Evolutionary conservation across 2,888 invertebrate species (phyloP), one percentile per base, ranked within the genome.

Genomic region (Penaeus monodon): DNA sequence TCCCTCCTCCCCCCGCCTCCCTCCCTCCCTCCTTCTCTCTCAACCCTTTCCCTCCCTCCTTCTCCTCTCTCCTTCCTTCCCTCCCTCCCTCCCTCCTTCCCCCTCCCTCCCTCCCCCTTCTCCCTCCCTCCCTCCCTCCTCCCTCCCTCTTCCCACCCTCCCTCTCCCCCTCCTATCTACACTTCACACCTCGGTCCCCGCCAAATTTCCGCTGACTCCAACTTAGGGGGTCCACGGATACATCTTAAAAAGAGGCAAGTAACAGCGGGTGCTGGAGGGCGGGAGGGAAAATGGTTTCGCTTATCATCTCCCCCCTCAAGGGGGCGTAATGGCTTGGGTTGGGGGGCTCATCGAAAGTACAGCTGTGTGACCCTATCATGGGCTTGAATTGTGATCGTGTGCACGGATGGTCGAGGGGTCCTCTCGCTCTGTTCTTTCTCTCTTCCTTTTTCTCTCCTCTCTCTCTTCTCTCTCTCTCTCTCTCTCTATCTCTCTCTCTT

Each of bases 301-400:
- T 49, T 73, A 38, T 63, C n/a, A 82, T 82, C 82, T n/a, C n/a
- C n/a, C n/a, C n/a, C n/a, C n/a, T n/a, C 63, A 22, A 44, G 63
- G 73, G 73, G 44, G 20, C 70, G 38, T 49, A 29, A 82, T 49
- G 70, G 82, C n/a, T n/a, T n/a, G n/a, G n/a, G n/a, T n/a, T n/a
- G 57, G 57, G 63, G 70, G 70, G 82, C 82, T n/a, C n/a, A 57
- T 73, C 73, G 22, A 82, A 73, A 82, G 73, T 68, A 33, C 22
- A 24, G 24, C 70, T n/a, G 81, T 81, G 81, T 81, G 81, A 81
- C 70, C 81, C 27, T n/a, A 29, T n/a, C n/a, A n/a, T n/a, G n/a
- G n/a, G n/a, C n/a, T n/a, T n/a, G n/a, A n/a, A n/a, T n/a, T n/a
- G n/a, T n/a, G n/a, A n/a, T n/a, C n/a, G n/a, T n/a, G n/a, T n/a